Conservation (phyloP, 2,113 vertebrate species). For the Thinocorus orbignyianus region DNA sequence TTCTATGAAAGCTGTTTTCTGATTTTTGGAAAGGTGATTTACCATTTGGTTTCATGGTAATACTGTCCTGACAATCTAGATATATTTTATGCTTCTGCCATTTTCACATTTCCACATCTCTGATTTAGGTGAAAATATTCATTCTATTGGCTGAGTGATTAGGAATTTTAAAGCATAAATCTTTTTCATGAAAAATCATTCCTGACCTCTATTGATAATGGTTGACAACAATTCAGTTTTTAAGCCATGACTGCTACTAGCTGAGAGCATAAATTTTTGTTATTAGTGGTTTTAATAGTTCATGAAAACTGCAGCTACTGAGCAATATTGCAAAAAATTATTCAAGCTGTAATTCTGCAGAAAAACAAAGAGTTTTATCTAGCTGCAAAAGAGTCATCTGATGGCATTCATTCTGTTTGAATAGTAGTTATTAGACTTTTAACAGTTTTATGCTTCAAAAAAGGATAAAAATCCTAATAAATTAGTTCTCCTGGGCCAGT, state of each 20-base stretch:
- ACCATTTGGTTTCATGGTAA: background rate
- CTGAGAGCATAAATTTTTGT: background rate
- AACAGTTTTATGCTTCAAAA: background rate
- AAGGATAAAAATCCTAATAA: background rate
- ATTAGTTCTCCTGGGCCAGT: background rate
- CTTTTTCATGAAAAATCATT: background rate
- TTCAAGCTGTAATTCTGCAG: background rate
- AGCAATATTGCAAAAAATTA: background rate
- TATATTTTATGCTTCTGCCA: background rate
- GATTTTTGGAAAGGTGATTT: background rate
- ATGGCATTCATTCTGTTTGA: background rate
- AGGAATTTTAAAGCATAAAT: background rate
- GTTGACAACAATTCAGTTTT: background rate
- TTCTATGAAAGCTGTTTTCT: background rate
- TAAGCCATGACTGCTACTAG: background rate
- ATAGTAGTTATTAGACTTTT: conserved; percentile 9
- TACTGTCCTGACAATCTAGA: background rate
- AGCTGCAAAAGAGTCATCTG: background rate
- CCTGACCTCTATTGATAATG: background rate
- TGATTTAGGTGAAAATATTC: background rate
- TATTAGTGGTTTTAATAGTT: background rate
- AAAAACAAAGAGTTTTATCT: background rate
- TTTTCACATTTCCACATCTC: background rate
- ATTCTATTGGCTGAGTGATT: background rate
- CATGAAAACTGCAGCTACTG: background rate